These are phyloP conservation scores for Rhipidura dahli DNA, from an alignment of 2,113 vertebrate species.

Conservation along the genomic window DNA sequence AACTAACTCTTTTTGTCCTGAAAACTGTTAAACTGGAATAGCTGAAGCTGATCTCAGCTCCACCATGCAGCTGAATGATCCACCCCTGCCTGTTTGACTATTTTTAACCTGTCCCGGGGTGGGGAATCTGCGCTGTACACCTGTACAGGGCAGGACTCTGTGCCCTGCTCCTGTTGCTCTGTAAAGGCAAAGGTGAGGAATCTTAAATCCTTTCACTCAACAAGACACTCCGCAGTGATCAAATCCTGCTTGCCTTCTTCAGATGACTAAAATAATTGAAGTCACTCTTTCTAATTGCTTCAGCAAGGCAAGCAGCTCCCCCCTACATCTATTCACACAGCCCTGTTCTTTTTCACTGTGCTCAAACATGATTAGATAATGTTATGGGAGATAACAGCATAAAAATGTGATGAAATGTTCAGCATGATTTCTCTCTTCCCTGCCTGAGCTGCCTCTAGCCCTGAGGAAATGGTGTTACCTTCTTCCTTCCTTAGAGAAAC, in stretches of 20 bases:
- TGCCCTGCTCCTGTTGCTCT: background rate
- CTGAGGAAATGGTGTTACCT: background rate
- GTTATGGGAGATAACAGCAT: conserved; percentile 12
- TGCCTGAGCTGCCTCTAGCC: background rate
- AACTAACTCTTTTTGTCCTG: background rate
- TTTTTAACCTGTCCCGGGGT: background rate
- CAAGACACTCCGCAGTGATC: background rate
- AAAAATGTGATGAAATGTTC: conserved; percentile 25
- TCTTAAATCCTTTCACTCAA: background rate
- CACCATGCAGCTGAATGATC: background rate
- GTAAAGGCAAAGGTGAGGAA: background rate
- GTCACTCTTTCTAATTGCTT: background rate
- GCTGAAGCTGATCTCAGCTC: background rate
- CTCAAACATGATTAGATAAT: conserved; percentile 2
- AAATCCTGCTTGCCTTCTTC: background rate
- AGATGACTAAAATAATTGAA: background rate
- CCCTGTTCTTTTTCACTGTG: background rate
- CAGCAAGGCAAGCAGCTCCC: background rate
- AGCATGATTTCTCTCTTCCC: conserved; percentile 16
- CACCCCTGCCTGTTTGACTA: background rate
- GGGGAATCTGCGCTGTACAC: background rate
- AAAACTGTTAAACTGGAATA: background rate
- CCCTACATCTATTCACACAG: background rate
- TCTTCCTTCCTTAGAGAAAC: background rate
- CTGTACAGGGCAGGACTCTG: background rate